Evolutionary conservation across 2,797 vertebrate species (phyloP).

Genomic region (Falco naumanni): DNA sequence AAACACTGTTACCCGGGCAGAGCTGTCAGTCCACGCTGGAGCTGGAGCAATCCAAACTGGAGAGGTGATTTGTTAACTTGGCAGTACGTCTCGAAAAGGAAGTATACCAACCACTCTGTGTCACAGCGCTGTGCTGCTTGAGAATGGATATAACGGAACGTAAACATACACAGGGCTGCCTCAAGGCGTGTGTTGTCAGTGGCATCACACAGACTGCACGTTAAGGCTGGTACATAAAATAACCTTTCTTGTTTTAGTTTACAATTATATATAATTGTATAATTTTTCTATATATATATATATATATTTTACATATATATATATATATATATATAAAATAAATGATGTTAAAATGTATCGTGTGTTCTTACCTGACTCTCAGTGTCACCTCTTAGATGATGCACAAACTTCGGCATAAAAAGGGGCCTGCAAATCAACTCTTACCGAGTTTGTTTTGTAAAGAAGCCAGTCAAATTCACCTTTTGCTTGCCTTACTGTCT

Average conservation of each 20-base stretch:
- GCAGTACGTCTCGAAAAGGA: background rate
- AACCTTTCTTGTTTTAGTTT: background rate
- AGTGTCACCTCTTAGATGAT: background rate
- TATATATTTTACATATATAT: no score
- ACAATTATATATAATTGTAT: no score
- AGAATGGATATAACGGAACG: background rate
- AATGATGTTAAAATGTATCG: background rate
- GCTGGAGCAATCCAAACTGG: background rate
- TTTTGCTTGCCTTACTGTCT: background rate
- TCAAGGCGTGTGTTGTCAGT: background rate
- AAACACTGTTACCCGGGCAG: background rate
- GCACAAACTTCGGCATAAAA: background rate
- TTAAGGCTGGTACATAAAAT: background rate
- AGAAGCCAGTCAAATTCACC: background rate
- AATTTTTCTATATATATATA: no score
- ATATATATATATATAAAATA: background rate
- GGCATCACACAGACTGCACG: background rate
- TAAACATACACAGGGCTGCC: background rate
- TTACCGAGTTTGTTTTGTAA: background rate
- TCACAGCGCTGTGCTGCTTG: background rate
- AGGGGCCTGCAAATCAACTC: background rate
- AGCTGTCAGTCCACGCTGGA: background rate
- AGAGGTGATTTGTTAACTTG: background rate
- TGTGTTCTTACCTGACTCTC: background rate
- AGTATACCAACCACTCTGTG: fast-evolving